These are phyloP conservation scores for Luidia sarsii DNA, from an alignment of 53 echinoderm and acorn worm genomes.

Conservation along the genomic window DNA sequence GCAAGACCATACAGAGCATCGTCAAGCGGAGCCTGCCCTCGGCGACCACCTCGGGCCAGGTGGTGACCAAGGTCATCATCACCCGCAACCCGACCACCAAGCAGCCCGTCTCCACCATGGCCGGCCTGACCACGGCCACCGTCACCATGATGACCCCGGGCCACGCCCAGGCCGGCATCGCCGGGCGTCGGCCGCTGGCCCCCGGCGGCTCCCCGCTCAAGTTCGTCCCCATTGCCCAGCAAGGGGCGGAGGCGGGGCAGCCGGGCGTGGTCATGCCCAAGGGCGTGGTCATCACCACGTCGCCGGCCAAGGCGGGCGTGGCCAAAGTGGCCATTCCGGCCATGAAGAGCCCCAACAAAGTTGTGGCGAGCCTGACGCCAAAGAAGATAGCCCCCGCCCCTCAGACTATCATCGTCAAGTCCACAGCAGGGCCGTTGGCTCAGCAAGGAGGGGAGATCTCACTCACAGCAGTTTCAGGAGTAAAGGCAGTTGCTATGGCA, in stretches of 20 bases:
- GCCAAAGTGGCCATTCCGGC: conserved; percentile 67
- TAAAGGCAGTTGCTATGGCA: conserved; percentile 57
- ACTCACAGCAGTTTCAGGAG: conserved; percentile 54
- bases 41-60: conserved; percentile 56
- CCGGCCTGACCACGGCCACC: conserved; percentile 54
- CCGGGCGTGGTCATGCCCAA: conserved; percentile 67
- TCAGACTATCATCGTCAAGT: conserved; percentile 64
- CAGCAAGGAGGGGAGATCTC: conserved; percentile 42
- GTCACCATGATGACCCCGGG: conserved; percentile 54
- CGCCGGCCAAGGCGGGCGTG: conserved; percentile 67
- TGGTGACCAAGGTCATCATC: conserved; percentile 86
- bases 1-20: conserved; percentile 51
- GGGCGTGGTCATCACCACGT: conserved; percentile 60
- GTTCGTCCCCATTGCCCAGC: conserved; percentile 76
- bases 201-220: conserved; percentile 86
- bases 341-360: conserved; percentile 71
- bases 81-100: conserved; percentile 73
- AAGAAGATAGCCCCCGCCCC: conserved; percentile 89
- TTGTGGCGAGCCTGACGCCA: conserved; percentile 57
- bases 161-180: conserved; percentile 35
- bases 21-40: conserved; percentile 58
- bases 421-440: conserved; percentile 18
- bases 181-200: conserved; percentile 62
- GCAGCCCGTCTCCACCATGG: conserved; percentile 50
- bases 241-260: conserved; percentile 23